Conservation (phyloP, 2,797 vertebrate genomes). For the Falco concolor region DNA sequence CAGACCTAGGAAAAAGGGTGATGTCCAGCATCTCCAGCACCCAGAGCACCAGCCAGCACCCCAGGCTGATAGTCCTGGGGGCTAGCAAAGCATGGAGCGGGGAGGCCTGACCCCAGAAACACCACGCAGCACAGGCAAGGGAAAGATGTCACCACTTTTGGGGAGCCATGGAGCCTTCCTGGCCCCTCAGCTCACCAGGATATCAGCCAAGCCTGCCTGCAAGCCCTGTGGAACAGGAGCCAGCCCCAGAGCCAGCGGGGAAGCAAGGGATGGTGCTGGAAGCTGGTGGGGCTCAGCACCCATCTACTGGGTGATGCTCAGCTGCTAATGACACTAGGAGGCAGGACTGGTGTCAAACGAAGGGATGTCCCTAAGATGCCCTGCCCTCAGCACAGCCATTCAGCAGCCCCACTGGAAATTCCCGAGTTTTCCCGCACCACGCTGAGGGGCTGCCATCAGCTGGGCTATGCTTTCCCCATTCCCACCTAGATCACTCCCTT, state of each 20-base stretch:
- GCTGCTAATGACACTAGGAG: background rate
- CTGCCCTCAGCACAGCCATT: background rate
- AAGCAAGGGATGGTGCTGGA: background rate
- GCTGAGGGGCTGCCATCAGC: accelerated
- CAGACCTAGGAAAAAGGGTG: background rate
- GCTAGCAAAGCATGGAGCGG: background rate
- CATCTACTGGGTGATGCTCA: background rate
- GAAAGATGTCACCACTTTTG: background rate
- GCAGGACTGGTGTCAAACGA: background rate
- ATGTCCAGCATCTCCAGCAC: background rate
- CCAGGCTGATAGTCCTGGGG: background rate
- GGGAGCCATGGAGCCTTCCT: background rate
- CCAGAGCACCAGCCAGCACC: background rate
- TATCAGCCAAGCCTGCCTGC: background rate
- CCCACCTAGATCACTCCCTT: background rate
- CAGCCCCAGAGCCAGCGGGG: background rate
- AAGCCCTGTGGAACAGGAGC: background rate
- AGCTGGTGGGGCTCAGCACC: background rate
- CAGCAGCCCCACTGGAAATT: background rate
- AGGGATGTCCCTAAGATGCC: background rate
- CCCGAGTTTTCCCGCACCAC: background rate
- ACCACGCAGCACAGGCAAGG: background rate
- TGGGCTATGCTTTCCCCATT: background rate
- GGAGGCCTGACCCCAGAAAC: background rate
- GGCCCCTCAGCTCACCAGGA: background rate